A percentile compares a stretch with the other conserved stretches of the same genome.
Evolutionary conservation across 2,113 vertebrate genomes (phyloP).

Genomic region (Chrysemys picta): DNA sequence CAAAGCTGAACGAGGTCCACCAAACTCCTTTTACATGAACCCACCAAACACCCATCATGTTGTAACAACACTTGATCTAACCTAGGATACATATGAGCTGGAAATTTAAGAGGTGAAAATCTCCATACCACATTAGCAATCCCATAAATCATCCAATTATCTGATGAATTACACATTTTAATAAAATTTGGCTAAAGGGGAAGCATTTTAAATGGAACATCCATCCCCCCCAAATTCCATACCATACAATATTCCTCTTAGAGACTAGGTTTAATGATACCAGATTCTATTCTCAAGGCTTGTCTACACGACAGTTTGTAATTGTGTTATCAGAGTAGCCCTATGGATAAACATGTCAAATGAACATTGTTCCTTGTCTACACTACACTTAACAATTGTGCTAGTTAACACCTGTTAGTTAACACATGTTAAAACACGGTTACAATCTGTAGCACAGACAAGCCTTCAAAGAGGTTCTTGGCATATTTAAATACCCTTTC

Average conservation of each 20-base stretch:
- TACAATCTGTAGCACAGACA: slow-evolving; percentile 45
- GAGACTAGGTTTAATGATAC: background rate
- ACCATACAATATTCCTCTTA: background rate
- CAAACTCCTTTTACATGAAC: background rate
- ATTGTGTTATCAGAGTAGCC: background rate
- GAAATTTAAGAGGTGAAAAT: slow-evolving; percentile 44
- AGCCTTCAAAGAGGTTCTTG: slow-evolving; percentile 55
- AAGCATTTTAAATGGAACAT: background rate
- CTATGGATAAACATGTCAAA: background rate
- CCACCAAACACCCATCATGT: background rate
- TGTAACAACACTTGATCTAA: slow-evolving; percentile 17
- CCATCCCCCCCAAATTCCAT: background rate
- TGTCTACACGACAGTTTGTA: background rate
- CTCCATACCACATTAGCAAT: background rate
- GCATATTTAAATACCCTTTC: slow-evolving; percentile 62
- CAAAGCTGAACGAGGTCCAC: background rate
- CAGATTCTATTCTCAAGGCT: background rate
- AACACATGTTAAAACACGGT: slow-evolving; percentile 68
- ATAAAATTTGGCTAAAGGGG: background rate
- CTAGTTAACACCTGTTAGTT: slow-evolving; percentile 49
- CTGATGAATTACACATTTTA: background rate
- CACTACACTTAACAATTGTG: slow-evolving; percentile 25
- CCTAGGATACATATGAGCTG: slow-evolving; percentile 36
- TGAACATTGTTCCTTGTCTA: slow-evolving; percentile 46
- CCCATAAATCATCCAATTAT: background rate